Evolutionary conservation across 2,797 vertebrate species (phyloP).

Genomic region (Masticophis lateralis): DNA sequence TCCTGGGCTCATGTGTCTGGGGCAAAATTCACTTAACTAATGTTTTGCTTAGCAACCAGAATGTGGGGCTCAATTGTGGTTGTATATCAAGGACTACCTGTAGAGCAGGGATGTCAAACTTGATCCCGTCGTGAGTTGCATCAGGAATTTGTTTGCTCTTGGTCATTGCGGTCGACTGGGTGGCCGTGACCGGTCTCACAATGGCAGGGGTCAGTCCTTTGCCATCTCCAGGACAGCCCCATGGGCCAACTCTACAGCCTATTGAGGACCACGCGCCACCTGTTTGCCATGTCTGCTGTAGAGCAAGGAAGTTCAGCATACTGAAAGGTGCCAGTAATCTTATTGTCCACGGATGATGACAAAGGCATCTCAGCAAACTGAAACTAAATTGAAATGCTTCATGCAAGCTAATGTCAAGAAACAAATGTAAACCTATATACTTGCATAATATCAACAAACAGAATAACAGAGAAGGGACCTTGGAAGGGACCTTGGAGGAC

Average conservation of each 20-base stretch:
- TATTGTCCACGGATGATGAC: background rate
- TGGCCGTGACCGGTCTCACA: rapidly evolving
- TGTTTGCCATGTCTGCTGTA: too few species aligned
- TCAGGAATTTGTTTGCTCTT: too few species aligned
- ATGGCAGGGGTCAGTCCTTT: too few species aligned
- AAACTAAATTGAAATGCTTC: background rate
- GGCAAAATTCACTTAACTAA: background rate
- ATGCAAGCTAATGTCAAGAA: background rate
- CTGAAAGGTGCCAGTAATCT: background rate
- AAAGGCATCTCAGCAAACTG: background rate
- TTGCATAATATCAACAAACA: background rate
- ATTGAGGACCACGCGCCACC: rapidly evolving
- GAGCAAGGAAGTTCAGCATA: background rate
- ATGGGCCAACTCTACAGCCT: too few species aligned
- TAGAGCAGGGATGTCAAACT: too few species aligned
- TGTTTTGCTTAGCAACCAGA: background rate
- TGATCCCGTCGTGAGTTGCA: too few species aligned
- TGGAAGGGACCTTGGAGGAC: too few species aligned
- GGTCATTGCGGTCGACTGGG: too few species aligned
- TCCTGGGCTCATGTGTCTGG: background rate
- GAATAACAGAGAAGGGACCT: too few species aligned
- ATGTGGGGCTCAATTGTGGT: background rate
- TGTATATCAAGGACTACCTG: background rate
- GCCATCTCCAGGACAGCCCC: too few species aligned
- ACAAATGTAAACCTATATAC: background rate